Percentiles rank a stretch among this genome's conserved stretches.
Conservation (phyloP, 53 echinoderm and acorn worm genomes). For the Stichopus horrens region DNA sequence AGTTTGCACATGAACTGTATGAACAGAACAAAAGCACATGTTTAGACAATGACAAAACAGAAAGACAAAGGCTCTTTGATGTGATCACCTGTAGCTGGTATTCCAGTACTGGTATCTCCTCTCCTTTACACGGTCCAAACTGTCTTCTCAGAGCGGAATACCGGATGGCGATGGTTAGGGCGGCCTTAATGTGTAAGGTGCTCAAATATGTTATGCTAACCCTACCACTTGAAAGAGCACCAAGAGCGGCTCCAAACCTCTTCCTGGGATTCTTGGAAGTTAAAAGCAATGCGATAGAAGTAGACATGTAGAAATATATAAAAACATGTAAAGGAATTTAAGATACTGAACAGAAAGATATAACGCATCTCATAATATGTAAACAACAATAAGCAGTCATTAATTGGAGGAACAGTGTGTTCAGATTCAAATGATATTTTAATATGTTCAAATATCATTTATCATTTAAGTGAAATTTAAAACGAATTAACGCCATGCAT, state of each 20-base stretch:
- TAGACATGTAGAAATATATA: neutral
- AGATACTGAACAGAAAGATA: neutral
- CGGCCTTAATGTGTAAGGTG: constrained; percentile 56
- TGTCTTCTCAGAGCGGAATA: constrained; percentile 86
- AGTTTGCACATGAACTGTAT: too few species aligned
- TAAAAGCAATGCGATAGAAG: too few species aligned
- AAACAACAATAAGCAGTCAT: too few species aligned
- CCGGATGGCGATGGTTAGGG: constrained; percentile 71
- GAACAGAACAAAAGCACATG: too few species aligned
- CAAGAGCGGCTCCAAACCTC: constrained; percentile 75
- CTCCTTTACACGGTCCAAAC: constrained; percentile 76
- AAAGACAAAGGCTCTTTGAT: neutral
- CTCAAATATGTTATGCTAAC: constrained; percentile 73
- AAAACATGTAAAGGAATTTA: neutral
- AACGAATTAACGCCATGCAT: too few species aligned
- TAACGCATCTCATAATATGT: neutral
- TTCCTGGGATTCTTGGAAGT: constrained; percentile 66
- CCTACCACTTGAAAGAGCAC: constrained; percentile 77
- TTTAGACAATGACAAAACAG: neutral
- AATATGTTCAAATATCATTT: too few species aligned
- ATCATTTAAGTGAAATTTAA: too few species aligned
- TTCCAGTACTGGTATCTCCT: constrained; percentile 82
- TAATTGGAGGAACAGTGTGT: too few species aligned
- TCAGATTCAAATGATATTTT: too few species aligned
- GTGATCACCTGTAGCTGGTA: constrained; percentile 84